Evolutionary conservation across 2,888 invertebrate species (phyloP), one percentile per base, ranked within the genome.

Genomic region (Cantharis nigra): DNA sequence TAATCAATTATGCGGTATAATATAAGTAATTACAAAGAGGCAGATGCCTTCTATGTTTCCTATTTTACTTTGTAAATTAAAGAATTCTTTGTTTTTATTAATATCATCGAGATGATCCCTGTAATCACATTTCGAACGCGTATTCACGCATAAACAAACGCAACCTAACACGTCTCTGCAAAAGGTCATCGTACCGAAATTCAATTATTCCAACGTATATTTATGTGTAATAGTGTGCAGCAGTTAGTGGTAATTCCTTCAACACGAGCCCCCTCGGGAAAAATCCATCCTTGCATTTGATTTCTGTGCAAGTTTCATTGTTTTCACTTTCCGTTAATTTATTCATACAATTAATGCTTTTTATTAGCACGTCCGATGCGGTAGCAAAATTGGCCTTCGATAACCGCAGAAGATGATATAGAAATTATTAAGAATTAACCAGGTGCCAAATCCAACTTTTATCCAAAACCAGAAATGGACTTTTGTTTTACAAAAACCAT

Each of bases 161-260:
- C 62, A 72, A 76, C 70, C 70, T 76, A 20, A 72, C 76, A 76
- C 76, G 70, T 76, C 70, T 30, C 33, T 69, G 67, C 74, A 72
- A 79, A 20, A 83, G 84, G 84, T 84, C 84, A 83, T 85, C 80
- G 84, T 77, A 84, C 84, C 81, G 85, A 85, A 85, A 85, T 84
- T 84, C 84, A 85, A 85, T 84, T 84, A 84, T 75, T 63, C 73
- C 75, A 80, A 75, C 78, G 75, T 75, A 75, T 78, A 78, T 75
- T 78, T 78, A 78, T 74, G 69, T 81, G 80, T 80, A 74, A 78
- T 79, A 74, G 72, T 75, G 78, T 73, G 78, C 70, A 72, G 74
- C 75, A 80, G 80, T 81, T 80, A 80, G 80, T 80, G 77, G 80
- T 81, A 80, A 82, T 82, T 83, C 65, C 65, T 67, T 26, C 20